These are phyloP conservation scores for Scaptodrosophila latifasciaeformis DNA, from an alignment of 2,888 invertebrate species.

Conservation along the genomic window DNA sequence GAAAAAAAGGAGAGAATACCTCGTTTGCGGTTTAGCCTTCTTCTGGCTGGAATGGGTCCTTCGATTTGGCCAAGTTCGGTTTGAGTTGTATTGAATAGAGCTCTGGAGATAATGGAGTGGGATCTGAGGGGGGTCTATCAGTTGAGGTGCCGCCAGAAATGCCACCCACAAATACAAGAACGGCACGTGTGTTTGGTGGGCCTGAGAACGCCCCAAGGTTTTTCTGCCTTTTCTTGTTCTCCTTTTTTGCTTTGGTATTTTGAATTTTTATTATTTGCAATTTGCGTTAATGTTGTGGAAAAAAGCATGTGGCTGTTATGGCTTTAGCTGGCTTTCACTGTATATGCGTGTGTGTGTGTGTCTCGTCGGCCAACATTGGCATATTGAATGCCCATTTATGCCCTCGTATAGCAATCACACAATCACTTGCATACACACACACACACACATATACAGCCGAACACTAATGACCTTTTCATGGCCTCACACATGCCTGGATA, in stretches of 20 bases:
- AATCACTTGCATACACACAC: constrained; percentile 31
- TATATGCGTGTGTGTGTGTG: constrained; percentile 24
- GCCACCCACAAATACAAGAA: too few relatives aligned
- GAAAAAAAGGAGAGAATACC: too few relatives aligned
- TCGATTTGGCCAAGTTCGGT: too few relatives aligned
- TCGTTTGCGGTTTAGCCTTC: too few relatives aligned
- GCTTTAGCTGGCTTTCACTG: constrained; percentile 51
- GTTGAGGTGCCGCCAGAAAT: too few relatives aligned
- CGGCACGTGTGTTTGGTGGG: too few relatives aligned
- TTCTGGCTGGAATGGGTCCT: too few relatives aligned
- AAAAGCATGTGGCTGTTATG: constrained; percentile 69
- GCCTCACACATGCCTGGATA: constrained; percentile 50
- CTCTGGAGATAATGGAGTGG: too few relatives aligned
- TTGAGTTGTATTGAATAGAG: too few relatives aligned
- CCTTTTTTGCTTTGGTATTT: constrained; percentile 58
- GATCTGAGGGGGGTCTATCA: too few relatives aligned
- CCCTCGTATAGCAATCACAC: constrained; percentile 31
- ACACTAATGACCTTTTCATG: constrained; percentile 70
- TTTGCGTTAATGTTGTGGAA: constrained; percentile 72
- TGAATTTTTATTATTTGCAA: constrained; percentile 71
- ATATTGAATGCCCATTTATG: constrained; percentile 69
- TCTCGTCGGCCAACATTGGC: constrained; percentile 41
- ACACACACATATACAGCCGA: constrained; percentile 11
- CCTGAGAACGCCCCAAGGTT: too few relatives aligned
- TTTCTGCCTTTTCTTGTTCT: too few relatives aligned